Base-by-base conservation (phyloP, 2,113 vertebrate genomes). In the Meriones unguiculatus region DNA sequence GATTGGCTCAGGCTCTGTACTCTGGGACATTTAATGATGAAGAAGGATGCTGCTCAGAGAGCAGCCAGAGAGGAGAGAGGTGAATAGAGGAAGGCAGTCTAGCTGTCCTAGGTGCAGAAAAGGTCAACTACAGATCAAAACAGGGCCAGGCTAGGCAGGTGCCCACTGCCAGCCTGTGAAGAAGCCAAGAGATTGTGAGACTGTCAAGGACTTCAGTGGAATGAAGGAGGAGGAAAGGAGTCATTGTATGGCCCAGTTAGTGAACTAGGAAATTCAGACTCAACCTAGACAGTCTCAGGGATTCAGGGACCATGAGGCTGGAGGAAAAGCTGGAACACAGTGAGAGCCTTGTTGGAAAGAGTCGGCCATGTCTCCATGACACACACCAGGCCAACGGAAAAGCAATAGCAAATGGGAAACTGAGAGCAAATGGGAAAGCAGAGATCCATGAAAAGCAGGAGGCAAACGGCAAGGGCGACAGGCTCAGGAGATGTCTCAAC, bases 401-500 rank as follows among this genome's bases (percentile, higher is more conserved):
- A 32, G 25, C 41, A 0, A 54, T 2, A 76, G 59, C 75, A 75
- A 90, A 92, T 0, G 50, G 64, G 35, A 95, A 92, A 32, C 32
- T 50, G 0, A 65, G 2, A 80, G 54, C 69, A 78, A 96, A 90
- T 0, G 80, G 76, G 11, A 87, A 67, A 52, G 50, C 18, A 0
- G 54, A 81, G 7, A 9, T 24, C 69, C 62, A 25, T 5, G 30
- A 2, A 84, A 90, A 85, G 38, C 89, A 80, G 54, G 84, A 87
- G 72, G 72, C 81, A 7, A 54, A 87, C 9, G 87, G 38, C 3
- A 73, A 72, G 38, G 30, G 13, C 1, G 1, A 12, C 3, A 5
- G 9, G 12, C 52, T 41, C 38, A 41, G 87, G 75, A 95, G 57
- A 64, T 13, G 81, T 35, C 92, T 97, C 89, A 90, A 86, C 10